A percentile compares a stretch with the other conserved stretches of the same genome.
These are phyloP conservation scores for Brenthis hecate DNA, from an alignment of 2,888 invertebrate genomes.

Conservation along the genomic window DNA sequence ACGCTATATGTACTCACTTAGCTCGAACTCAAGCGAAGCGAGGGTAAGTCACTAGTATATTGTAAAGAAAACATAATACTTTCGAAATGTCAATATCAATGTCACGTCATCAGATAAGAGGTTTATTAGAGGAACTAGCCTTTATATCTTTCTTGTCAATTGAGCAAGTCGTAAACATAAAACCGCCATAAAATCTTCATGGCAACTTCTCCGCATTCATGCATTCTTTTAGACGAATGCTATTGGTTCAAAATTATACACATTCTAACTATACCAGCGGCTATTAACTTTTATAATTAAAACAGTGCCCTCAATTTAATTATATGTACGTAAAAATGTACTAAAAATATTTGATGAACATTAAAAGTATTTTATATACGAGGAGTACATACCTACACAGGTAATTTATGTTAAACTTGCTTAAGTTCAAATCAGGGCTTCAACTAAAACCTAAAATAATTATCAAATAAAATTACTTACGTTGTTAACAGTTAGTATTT, in stretches of 20 bases:
- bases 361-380: not conserved
- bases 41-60: too few species aligned
- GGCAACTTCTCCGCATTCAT: conserved; percentile 19
- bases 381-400: too few species aligned
- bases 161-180: conserved; percentile 32
- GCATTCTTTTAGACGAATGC: conserved; percentile 9
- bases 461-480: not conserved
- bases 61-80: too few species aligned
- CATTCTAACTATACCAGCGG: not conserved
- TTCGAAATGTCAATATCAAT: not conserved
- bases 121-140: conserved; percentile 11
- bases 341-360: not conserved
- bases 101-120: conserved; percentile 13
- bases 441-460: too few species aligned
- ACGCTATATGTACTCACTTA: too few species aligned
- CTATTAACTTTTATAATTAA: conserved; percentile 1
- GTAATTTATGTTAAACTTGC: too few species aligned
- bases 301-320: not conserved
- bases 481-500: not conserved
- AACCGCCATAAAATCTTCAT: conserved; percentile 30
- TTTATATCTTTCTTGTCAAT: conserved; percentile 29
- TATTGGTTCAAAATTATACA: not conserved
- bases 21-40: too few species aligned
- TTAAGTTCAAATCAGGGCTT: too few species aligned
- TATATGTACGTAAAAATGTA: not conserved